Base-by-base conservation (phyloP, 2,113 vertebrate genomes). In the Ciconia stormi region DNA sequence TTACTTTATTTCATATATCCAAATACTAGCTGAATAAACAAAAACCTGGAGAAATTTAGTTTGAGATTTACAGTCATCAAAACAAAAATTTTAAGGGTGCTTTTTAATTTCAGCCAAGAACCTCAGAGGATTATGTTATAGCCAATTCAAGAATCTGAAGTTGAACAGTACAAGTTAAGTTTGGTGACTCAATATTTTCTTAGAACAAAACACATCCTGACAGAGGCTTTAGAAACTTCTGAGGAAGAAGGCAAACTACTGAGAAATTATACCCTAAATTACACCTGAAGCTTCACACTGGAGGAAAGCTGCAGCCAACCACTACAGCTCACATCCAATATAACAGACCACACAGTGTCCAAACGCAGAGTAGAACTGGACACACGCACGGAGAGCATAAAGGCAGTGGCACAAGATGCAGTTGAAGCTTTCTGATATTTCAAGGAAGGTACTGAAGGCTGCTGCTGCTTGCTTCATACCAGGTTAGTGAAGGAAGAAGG, bases 381-480 rank as follows among this genome's bases (percentile, higher is more conserved):
- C 46, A 38, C 34, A 47, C 44, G 29, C 46, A 32, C 1, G 0
- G 29, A 71, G 21, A 40, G 34, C 0, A 0, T 11, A 32, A 26
- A 62, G 46, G 5, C 36, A 66, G 58, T 2, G 5, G 38, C 13
- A 12, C 38, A 55, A 73, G 44, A 26, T 7, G 52, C 63, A 52
- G 65, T 0, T 50, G 38, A 72, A 88, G 53, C 49, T 27, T 67
- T 62, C 74, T 32, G 38, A 3, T 65, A 34, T 38, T 77, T 44
- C 44, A 73, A 23, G 49, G 40, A 34, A 58, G 13, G 19, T 71
- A 36, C 40, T 62, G 34, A 63, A 55, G 50, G 56, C 61, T 55
- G 29, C 62, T 52, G 53, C 70, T 67, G 16, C 29, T 58, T 77
- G 13, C 30, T 86, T 53, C 27, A 6, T 5, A 34, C 10, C 40